A percentile compares a stretch with the other conserved stretches of the same genome.
Evolutionary conservation across 2,113 vertebrate genomes (phyloP).

Genomic region (Labeo rohita): DNA sequence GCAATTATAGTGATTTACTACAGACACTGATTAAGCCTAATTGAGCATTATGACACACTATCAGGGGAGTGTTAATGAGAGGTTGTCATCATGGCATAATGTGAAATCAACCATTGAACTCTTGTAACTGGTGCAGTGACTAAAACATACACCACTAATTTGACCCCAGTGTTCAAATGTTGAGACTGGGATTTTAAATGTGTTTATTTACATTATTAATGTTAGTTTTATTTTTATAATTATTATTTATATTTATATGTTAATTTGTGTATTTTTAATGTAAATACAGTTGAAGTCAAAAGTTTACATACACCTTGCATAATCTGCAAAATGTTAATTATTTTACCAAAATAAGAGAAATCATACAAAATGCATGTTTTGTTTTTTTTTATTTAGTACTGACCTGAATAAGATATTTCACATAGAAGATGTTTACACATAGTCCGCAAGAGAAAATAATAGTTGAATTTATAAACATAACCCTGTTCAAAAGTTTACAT

Average conservation of each 20-base stretch:
- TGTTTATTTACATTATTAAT: too few relatives aligned
- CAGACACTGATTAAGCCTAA: constrained; percentile 30
- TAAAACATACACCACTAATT: neutral
- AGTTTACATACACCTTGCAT: too few relatives aligned
- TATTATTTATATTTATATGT: neutral
- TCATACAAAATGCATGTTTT: too few relatives aligned
- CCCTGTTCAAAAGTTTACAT: too few relatives aligned
- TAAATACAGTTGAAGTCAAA: neutral
- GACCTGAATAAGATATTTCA: too few relatives aligned
- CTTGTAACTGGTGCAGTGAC: neutral
- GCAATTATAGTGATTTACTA: constrained; percentile 38
- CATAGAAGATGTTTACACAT: too few relatives aligned
- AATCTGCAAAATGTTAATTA: too few relatives aligned
- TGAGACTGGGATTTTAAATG: neutral
- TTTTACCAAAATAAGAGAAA: too few relatives aligned
- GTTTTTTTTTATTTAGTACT: too few relatives aligned
- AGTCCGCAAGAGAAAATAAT: too few relatives aligned
- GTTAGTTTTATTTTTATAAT: neutral
- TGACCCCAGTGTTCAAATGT: neutral
- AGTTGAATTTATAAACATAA: too few relatives aligned
- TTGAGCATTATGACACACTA: constrained; percentile 8
- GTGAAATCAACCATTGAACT: neutral
- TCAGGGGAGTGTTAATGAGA: constrained; percentile 23
- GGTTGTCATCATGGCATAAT: constrained; percentile 10
- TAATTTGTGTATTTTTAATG: neutral